These are phyloP conservation scores for Helobdella robusta DNA, from an alignment of 2,888 invertebrate species.

Conservation along the genomic window DNA sequence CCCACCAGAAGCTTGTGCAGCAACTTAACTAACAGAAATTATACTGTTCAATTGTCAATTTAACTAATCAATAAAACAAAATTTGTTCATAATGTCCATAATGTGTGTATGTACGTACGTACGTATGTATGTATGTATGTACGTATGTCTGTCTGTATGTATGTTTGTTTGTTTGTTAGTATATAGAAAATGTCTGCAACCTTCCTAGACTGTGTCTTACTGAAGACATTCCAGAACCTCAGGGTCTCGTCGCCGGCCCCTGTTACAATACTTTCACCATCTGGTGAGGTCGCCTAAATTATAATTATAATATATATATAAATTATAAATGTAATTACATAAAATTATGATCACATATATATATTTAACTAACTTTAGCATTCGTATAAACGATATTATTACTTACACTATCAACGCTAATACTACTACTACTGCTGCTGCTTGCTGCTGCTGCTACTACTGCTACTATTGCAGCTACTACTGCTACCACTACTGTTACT, in stretches of 20 bases:
- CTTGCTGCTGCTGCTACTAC: neutral
- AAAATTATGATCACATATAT: neutral
- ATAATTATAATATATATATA: neutral
- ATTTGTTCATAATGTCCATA: too few species aligned
- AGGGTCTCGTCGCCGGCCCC: conserved; percentile 94
- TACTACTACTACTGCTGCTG: too few species aligned
- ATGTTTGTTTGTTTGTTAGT: neutral
- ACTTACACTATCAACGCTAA: neutral
- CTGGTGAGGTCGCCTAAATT: conserved; percentile 62
- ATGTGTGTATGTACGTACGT: neutral
- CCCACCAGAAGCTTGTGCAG: neutral
- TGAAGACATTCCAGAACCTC: conserved; percentile 93
- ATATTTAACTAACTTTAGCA: neutral
- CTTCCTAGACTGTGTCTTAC: conserved; percentile 72
- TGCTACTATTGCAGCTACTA: neutral
- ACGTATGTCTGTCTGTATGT: neutral
- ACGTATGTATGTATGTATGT: neutral
- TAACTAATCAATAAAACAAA: too few species aligned
- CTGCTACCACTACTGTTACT: neutral
- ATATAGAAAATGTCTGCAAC: conserved; percentile 36
- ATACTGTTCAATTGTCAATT: too few species aligned
- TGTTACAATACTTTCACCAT: conserved; percentile 84
- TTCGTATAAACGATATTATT: neutral
- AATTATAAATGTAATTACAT: too few species aligned
- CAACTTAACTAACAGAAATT: too few species aligned